A percentile compares a stretch with the other conserved stretches of the same genome.
Conservation (phyloP, 2,888 invertebrate species). For the Meteorus colon region DNA sequence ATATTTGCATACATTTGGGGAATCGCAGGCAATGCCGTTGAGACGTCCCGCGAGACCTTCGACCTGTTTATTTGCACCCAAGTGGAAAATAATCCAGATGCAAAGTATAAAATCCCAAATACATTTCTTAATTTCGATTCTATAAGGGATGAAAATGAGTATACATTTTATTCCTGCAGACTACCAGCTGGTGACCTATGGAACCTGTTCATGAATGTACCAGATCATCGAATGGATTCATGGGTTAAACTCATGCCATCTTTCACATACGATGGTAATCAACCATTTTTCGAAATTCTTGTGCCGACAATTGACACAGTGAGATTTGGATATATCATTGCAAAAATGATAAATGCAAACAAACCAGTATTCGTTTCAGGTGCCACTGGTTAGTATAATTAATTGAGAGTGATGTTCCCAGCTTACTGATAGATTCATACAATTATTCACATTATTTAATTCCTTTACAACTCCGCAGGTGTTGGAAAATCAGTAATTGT, state of each 20-base stretch:
- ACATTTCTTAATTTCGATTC: conserved; percentile 16
- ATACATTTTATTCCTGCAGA: conserved; percentile 72
- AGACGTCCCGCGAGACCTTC: conserved; percentile 80
- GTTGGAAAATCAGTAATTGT: conserved; percentile 93
- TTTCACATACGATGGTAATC: conserved; percentile 81
- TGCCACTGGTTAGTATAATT: conserved; percentile 79
- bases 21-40: conserved; percentile 88
- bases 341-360: conserved; percentile 81
- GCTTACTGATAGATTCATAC: too few relatives aligned
- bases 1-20: conserved; percentile 90
- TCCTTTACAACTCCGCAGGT: conserved; percentile 74
- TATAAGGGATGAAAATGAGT: not conserved
- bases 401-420: not conserved
- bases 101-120: conserved; percentile 72
- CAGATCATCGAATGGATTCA: conserved; percentile 80
- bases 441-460: not conserved
- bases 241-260: conserved; percentile 87
- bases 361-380: conserved; percentile 92
- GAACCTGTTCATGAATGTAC: conserved; percentile 84
- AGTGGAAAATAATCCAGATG: conserved; percentile 82
- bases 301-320: conserved; percentile 95
- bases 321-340: conserved; percentile 87
- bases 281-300: conserved; percentile 90
- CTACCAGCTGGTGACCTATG: conserved; percentile 84
- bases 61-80: conserved; percentile 82